Evolutionary conservation across 1,140 invertebrate genomes (phyloP).

Genomic region (Aphaenogaster rudis): DNA sequence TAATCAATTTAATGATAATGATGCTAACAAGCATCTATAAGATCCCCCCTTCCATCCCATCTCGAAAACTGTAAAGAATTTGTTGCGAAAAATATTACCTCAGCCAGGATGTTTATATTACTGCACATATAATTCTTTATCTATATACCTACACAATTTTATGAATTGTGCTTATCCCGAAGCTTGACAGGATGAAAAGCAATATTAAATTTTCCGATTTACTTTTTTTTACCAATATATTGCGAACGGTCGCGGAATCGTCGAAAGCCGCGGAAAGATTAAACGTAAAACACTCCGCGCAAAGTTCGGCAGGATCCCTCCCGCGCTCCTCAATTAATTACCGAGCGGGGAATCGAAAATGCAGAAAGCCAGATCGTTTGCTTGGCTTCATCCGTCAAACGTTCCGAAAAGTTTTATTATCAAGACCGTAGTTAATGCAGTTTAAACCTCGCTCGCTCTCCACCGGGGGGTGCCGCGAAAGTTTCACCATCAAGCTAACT

Average conservation of each 20-base stretch:
- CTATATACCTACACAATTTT: background rate
- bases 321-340: slow-evolving; percentile 66
- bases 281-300: slow-evolving; percentile 23
- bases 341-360: slow-evolving; percentile 65
- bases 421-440: slow-evolving; percentile 67
- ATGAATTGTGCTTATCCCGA: background rate
- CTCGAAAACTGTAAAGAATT: too few relatives aligned
- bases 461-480: slow-evolving; percentile 47
- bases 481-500: slow-evolving; percentile 67
- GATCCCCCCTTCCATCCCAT: too few relatives aligned
- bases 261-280: slow-evolving; percentile 23
- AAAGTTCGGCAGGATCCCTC: slow-evolving; percentile 26
- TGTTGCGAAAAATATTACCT: too few relatives aligned
- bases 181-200: background rate
- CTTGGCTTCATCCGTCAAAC: slow-evolving; percentile 72
- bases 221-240: background rate
- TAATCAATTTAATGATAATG: too few relatives aligned
- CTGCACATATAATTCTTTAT: background rate
- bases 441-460: slow-evolving; percentile 59
- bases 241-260: background rate
- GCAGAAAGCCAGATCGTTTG: slow-evolving; percentile 68
- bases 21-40: too few relatives aligned
- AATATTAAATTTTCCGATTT: background rate
- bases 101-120: background rate
- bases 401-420: slow-evolving; percentile 72